phyloP scores from a whole-genome alignment of 2,113 vertebrate species.

The Labrus mixtus region DNA sequence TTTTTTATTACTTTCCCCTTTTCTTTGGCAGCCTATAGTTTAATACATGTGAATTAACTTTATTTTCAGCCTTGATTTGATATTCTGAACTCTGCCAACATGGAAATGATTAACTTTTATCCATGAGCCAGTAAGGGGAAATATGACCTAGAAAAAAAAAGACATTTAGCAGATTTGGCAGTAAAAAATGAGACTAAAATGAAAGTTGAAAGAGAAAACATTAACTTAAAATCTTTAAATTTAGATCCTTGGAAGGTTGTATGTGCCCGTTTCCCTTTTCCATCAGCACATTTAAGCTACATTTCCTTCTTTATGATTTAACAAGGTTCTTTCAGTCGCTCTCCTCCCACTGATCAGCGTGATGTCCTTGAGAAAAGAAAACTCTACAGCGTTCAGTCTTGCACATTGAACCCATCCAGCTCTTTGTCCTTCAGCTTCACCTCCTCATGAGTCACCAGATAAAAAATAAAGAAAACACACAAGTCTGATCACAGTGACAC shows the following conservation, averaged over 20 bases:
- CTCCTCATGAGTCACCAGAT: slow-evolving; percentile 36
- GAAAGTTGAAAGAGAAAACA: background rate
- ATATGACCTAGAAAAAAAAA: background rate
- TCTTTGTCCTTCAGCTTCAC: slow-evolving; percentile 29
- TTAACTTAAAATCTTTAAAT: background rate
- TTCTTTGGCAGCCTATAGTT: background rate
- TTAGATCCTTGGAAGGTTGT: background rate
- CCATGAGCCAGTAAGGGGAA: background rate
- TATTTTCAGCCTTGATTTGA: background rate
- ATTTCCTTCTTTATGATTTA: background rate
- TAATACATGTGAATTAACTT: background rate
- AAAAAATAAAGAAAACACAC: slow-evolving; percentile 19
- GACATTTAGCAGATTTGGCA: background rate
- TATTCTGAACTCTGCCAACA: background rate
- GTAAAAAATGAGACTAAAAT: background rate
- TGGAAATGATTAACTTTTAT: background rate
- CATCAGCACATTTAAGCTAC: background rate
- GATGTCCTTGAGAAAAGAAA: slow-evolving; percentile 21
- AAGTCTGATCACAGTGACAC: slow-evolving; percentile 39
- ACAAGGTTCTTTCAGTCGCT: background rate
- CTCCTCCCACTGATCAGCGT: background rate
- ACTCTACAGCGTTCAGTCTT: background rate
- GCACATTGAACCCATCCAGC: slow-evolving; percentile 18
- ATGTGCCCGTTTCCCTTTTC: background rate
- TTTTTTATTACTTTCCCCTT: slow-evolving; percentile 1